These are phyloP conservation scores for Erannis defoliaria DNA, from an alignment of 2,888 invertebrate species.

Conservation along the genomic window DNA sequence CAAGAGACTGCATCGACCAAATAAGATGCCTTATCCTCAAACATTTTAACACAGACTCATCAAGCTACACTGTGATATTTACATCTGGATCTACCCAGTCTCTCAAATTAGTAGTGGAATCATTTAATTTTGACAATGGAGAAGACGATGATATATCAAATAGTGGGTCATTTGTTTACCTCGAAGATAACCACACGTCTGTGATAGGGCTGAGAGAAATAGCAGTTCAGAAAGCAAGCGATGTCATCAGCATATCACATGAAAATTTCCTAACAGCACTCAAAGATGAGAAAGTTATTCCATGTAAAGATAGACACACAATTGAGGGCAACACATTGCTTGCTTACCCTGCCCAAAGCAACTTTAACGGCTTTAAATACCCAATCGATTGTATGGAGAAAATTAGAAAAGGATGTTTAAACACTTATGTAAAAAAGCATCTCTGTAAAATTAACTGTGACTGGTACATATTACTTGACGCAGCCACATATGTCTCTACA, in stretches of 20 bases:
- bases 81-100: slow-evolving; percentile 97
- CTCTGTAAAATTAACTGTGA: slow-evolving; percentile 74
- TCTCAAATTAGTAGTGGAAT: slow-evolving; percentile 93
- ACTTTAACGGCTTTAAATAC: slow-evolving; percentile 97
- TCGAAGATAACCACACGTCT: slow-evolving; percentile 97
- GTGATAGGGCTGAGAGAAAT: slow-evolving; percentile 96
- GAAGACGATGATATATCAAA: slow-evolving; percentile 55
- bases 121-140: slow-evolving; percentile 87
- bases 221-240: slow-evolving; percentile 84
- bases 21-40: slow-evolving; percentile 93
- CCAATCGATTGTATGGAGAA: slow-evolving; percentile 90
- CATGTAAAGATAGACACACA: slow-evolving; percentile 52
- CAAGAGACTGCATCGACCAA: slow-evolving; percentile 95
- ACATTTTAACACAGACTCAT: slow-evolving; percentile 92
- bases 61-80: slow-evolving; percentile 95
- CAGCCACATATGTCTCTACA: slow-evolving; percentile 93
- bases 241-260: slow-evolving; percentile 86
- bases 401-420: slow-evolving; percentile 87
- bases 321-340: slow-evolving; percentile 86
- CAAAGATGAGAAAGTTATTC: slow-evolving; percentile 41
- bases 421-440: slow-evolving; percentile 69
- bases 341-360: slow-evolving; percentile 96
- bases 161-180: slow-evolving; percentile 91
- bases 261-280: slow-evolving; percentile 83
- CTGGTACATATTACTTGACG: slow-evolving; percentile 94